Evolutionary conservation across 2,113 vertebrate genomes (phyloP).

Genomic region (Cottus gobio): DNA sequence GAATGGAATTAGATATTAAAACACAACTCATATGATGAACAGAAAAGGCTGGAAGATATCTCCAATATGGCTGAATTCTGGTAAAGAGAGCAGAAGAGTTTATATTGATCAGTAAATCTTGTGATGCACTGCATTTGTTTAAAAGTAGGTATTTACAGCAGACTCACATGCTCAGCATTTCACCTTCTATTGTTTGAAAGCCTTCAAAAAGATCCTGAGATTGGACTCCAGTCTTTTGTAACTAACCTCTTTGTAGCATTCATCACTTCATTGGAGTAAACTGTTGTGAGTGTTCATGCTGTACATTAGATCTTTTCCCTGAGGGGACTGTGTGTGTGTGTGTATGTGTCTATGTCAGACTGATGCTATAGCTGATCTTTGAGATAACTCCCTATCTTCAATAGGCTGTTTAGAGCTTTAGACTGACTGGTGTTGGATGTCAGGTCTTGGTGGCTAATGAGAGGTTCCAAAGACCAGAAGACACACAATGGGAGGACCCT

Average conservation of each 20-base stretch:
- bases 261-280: not conserved
- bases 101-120: not conserved
- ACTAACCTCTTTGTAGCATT: slow-evolving; percentile 1
- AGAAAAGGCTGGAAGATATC: not conserved
- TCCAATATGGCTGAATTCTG: not conserved
- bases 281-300: not conserved
- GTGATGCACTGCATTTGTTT: not conserved
- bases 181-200: slow-evolving; percentile 1
- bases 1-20: not conserved
- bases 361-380: slow-evolving; percentile 49
- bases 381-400: slow-evolving; percentile 40
- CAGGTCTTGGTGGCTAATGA: slow-evolving; percentile 20
- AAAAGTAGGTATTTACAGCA: not conserved
- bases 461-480: slow-evolving; percentile 37
- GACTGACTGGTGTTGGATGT: slow-evolving; percentile 48
- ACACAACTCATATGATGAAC: not conserved
- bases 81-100: not conserved
- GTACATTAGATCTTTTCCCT: not conserved
- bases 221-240: slow-evolving; percentile 17
- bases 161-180: not conserved
- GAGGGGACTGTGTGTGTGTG: not conserved
- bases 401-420: slow-evolving; percentile 36
- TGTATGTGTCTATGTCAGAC: slow-evolving; percentile 7
- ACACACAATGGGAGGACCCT: slow-evolving; percentile 47
- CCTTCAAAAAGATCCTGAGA: not conserved